Evolutionary conservation across 1,140 invertebrate species (phyloP).

Genomic region (silkworm (Bombyx mori)): DNA sequence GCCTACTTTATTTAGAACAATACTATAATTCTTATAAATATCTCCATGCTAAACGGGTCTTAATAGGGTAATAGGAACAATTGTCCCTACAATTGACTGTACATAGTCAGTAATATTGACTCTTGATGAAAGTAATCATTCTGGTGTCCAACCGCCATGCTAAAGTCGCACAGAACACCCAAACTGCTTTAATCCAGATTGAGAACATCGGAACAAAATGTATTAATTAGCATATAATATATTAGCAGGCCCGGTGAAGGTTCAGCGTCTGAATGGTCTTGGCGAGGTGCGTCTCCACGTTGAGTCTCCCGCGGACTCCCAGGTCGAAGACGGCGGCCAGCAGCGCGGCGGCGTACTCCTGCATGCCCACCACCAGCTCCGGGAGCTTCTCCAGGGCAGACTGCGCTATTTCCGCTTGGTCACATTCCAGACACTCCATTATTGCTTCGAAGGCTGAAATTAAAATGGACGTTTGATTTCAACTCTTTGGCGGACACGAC

Average conservation of each 20-base stretch:
- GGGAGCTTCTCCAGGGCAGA: slow-evolving; percentile 86
- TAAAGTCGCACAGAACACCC: too few relatives aligned
- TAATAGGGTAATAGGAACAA: too few relatives aligned
- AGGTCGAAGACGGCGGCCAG: slow-evolving; percentile 87
- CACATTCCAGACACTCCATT: slow-evolving; percentile 84
- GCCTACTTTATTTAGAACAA: too few relatives aligned
- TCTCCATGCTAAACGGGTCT: too few relatives aligned
- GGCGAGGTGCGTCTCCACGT: slow-evolving; percentile 82
- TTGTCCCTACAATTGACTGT: too few relatives aligned
- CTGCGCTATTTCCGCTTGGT: slow-evolving; percentile 83
- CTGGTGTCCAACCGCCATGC: too few relatives aligned
- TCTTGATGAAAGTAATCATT: too few relatives aligned
- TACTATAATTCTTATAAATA: too few relatives aligned
- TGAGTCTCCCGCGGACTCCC: slow-evolving; percentile 84
- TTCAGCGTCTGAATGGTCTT: slow-evolving; percentile 87
- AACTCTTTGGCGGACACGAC: too few relatives aligned
- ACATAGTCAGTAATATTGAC: too few relatives aligned
- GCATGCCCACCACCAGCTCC: slow-evolving; percentile 85
- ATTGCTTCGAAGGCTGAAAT: slow-evolving; percentile 77
- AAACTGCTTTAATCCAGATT: too few relatives aligned
- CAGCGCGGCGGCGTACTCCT: slow-evolving; percentile 86
- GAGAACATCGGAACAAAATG: neutral
- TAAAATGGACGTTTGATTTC: neutral
- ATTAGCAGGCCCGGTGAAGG: slow-evolving; percentile 83
- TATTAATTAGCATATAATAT: neutral